Evolutionary conservation across 2,113 vertebrate genomes (phyloP).

Genomic region (Alethe castanea): DNA sequence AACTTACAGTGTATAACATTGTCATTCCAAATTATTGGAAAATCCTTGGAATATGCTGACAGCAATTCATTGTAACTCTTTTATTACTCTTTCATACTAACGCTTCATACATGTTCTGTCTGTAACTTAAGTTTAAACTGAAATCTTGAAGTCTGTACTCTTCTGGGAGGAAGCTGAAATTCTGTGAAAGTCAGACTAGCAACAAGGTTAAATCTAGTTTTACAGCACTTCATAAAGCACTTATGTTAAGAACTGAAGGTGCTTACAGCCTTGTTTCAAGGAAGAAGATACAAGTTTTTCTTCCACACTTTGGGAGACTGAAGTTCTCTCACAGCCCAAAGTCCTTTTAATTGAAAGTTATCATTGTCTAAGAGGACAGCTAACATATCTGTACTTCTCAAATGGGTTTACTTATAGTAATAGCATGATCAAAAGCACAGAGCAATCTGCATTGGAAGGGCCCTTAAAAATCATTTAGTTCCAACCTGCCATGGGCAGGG

Average conservation of each 20-base stretch:
- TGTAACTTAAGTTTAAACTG: not conserved
- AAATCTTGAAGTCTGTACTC: not conserved
- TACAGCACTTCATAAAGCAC: not conserved
- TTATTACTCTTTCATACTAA: not conserved
- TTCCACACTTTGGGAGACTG: not conserved
- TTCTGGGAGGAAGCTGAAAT: not conserved
- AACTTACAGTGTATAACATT: not conserved
- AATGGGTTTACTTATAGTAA: not conserved
- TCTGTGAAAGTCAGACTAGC: not conserved
- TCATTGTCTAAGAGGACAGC: not conserved
- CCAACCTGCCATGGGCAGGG: not conserved
- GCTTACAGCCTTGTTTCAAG: not conserved
- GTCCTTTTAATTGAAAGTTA: not conserved
- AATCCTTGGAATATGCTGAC: not conserved
- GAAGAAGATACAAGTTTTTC: not conserved
- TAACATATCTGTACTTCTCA: not conserved
- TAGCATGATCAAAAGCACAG: not conserved
- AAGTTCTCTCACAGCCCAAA: not conserved
- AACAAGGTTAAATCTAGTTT: not conserved
- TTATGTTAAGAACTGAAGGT: not conserved
- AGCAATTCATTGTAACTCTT: not conserved
- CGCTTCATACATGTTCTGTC: not conserved
- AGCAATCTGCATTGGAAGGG: not conserved
- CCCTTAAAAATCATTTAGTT: not conserved
- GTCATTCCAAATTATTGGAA: not conserved